Percentiles rank a stretch among this genome's conserved stretches.
Evolutionary conservation across 1,140 invertebrate species (phyloP).

Genomic region (Rhyzopertha dominica): DNA sequence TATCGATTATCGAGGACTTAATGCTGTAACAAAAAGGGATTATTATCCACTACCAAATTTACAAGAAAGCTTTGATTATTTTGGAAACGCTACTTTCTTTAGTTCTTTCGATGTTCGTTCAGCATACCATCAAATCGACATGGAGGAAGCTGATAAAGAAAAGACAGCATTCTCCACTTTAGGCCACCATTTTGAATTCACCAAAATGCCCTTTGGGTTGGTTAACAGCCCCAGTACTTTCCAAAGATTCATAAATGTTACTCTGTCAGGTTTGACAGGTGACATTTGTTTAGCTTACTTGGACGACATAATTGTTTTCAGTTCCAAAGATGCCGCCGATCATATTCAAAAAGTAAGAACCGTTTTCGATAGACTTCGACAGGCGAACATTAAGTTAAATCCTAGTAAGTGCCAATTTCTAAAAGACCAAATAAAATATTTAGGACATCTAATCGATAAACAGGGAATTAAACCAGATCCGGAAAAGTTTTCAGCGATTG

Average conservation of each 20-base stretch:
- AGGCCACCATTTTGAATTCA: neutral
- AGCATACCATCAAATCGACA: constrained; percentile 9
- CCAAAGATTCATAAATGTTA: constrained; percentile 11
- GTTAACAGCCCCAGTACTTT: constrained; percentile 7
- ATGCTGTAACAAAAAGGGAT: constrained; percentile 8
- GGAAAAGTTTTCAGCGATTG: constrained; percentile 13
- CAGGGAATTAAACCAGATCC: constrained; percentile 12
- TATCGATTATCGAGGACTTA: constrained; percentile 12
- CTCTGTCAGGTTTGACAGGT: constrained; percentile 4
- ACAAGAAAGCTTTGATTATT: constrained; percentile 1
- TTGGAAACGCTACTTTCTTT: constrained; percentile 6
- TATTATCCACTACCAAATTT: constrained; percentile 12
- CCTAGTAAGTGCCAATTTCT: constrained; percentile 9
- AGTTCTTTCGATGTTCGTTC: constrained; percentile 3
- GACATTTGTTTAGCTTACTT: constrained; percentile 9
- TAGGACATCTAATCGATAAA: constrained; percentile 16
- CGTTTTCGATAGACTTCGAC: no score
- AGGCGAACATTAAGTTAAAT: constrained; percentile 8
- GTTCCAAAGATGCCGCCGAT: neutral
- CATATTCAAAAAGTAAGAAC: constrained; percentile 3
- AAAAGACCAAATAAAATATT: constrained; percentile 14
- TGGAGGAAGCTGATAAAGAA: neutral
- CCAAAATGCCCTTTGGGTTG: neutral
- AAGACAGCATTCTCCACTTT: neutral
- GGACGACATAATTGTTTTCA: constrained; percentile 12